Percentiles rank a stretch among this genome's conserved stretches.
These are phyloP conservation scores for Rhyzopertha dominica DNA, from an alignment of 1,140 invertebrate genomes.

Conservation along the genomic window DNA sequence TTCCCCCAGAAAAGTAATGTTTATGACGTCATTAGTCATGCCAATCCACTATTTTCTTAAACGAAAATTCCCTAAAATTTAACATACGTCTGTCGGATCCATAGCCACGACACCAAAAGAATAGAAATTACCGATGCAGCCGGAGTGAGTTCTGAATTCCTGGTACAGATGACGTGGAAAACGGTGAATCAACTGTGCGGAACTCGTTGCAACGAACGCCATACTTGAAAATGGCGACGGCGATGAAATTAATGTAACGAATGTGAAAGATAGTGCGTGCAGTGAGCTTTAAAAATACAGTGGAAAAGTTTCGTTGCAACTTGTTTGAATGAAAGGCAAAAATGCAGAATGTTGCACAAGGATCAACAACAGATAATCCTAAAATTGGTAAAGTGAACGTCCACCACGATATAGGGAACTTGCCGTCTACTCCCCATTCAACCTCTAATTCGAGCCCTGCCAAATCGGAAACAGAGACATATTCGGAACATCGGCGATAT, in stretches of 20 bases:
- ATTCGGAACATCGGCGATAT: slow-evolving; percentile 74
- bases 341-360: slow-evolving; percentile 85
- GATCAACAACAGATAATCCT: slow-evolving; percentile 65
- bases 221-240: slow-evolving; percentile 46
- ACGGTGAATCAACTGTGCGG: slow-evolving; percentile 1
- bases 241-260: slow-evolving; percentile 41
- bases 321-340: slow-evolving; percentile 58
- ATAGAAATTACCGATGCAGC: no score
- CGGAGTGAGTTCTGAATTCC: no score
- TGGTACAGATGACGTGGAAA: no score
- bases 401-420: slow-evolving; percentile 54
- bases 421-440: slow-evolving; percentile 58
- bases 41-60: no score
- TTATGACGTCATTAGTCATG: no score
- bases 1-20: no score
- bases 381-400: slow-evolving; percentile 65
- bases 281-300: slow-evolving; percentile 35
- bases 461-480: slow-evolving; percentile 73
- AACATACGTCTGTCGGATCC: no score
- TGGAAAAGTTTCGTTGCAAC: slow-evolving; percentile 27
- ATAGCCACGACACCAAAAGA: no score
- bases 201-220: slow-evolving; percentile 26
- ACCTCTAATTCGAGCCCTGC: slow-evolving; percentile 58
- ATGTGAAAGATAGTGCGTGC: slow-evolving; percentile 38
- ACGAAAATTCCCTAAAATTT: no score